Evolutionary conservation across 2,888 invertebrate genomes (phyloP), one percentile per base, ranked within the genome.

Genomic region (Dusona sp.): DNA sequence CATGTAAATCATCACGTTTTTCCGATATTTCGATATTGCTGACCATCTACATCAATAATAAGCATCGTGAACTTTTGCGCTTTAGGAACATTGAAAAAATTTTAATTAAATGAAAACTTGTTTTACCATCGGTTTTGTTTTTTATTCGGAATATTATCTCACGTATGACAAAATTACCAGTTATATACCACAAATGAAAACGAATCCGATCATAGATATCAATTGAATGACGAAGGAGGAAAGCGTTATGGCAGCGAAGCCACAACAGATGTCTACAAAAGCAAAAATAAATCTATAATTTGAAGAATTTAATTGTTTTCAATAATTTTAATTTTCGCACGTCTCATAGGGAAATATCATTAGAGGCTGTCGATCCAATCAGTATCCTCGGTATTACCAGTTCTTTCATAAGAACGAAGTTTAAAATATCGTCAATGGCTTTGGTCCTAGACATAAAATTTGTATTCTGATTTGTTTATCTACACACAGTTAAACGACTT

Each of bases 31-130:
- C 0, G 88, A 89, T 79, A 96, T 95, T 9, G 95, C 94, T 72
- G 95, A 94, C 96, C 96, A 96, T 2, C 95, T 95, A 87, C 95
- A 95, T 75, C 94, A 94, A 89, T 96, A 96, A 88, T 96, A 91
- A 68, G 94, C 94, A 45, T 95, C 94, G 0, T 95, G 93, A 3
- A 96, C 93, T 1, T 94, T 92, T 89, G 95, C 94, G 88, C 95
- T 95, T 90, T 90, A n/a, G 8, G 13, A 36, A 22, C 0, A 25
- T 36, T 22, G 2, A 36, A 51, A n/a, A n/a, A 13, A 13, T 1
- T 29, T 61, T n/a, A n/a, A n/a, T n/a, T n/a, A n/a, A n/a, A n/a
- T 61, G 13, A 29, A 1, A 25, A 25, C 13, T 29, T 61, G 4
- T 16, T 7, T 29, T 7, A 2, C 1, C 16, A 13, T 13, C 25